Evolutionary conservation across 2,113 vertebrate species (phyloP), one percentile per base, ranked within the genome.

Genomic region (Poeciliopsis occidentalis): DNA sequence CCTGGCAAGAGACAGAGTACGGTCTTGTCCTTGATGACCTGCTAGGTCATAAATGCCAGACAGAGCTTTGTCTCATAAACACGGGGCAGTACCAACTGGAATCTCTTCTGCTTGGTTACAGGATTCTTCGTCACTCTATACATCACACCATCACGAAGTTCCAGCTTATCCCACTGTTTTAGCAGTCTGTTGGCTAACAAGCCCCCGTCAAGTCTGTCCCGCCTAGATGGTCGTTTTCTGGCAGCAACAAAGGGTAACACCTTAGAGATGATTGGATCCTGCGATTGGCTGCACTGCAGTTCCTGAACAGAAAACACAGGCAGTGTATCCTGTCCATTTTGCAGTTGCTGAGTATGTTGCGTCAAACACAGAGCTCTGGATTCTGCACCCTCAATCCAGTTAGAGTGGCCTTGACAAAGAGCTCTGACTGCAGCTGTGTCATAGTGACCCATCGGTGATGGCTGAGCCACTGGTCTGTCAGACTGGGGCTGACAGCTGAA

Each of bases 81-180:
- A 22, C 4, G 31, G 12, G 71, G 63, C 11, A 74, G 13, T 12
- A 74, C 63, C 4, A 57, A 73, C 7, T 65, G 71, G 3, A 4
- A 65, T 6, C 31, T 54, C 12, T 8, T 73, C 24, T 26, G 62
- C 30, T 73, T 73, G 44, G 62, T 26, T 1, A 37, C 12, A 3
- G 63, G 62, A 2, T 65, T 44, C 2, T 26, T 57, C 0, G 13
- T 32, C 22, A 64, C 39, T 24, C 29, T 4, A 22, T 73, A 73
- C 71, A 73, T 15, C 4, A 65, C 4, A 0, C n/a, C 63, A 17
- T 39, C 31, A 8, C 3, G 44, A 1, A 37, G 31, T 29, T 65
- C 31, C 15, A 73, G 4, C 8, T 54, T 65, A 4, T 74, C 72
- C 63, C 72, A 60, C 4, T 74, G 47, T 11, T 66, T 73, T 8